phyloP scores from a whole-genome alignment of 2,888 invertebrate species.

The Caenorhabditis wallacei region DNA sequence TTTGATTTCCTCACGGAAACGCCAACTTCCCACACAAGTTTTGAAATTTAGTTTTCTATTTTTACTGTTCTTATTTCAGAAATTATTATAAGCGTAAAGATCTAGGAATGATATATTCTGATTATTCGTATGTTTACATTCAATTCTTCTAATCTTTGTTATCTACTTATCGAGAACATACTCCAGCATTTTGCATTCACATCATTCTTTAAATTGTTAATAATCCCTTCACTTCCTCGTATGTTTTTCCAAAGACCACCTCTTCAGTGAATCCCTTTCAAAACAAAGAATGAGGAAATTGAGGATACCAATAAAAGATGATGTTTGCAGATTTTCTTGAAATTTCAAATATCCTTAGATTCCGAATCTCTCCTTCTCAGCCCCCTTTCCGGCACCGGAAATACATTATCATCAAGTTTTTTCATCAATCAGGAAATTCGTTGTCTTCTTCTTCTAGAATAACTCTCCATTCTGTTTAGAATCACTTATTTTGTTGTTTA shows the following conservation, averaged over 20 bases:
- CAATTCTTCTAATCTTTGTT: no score
- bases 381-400: constrained; percentile 4
- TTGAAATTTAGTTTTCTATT: no score
- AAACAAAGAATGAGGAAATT: neutral
- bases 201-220: neutral
- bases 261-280: neutral
- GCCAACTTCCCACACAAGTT: no score
- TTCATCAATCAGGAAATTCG: constrained; percentile 21
- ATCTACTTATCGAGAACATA: no score
- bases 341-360: neutral
- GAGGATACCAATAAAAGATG: neutral
- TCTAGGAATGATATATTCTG: no score
- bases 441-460: constrained; percentile 6
- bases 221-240: neutral
- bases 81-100: no score
- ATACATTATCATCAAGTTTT: constrained; percentile 23
- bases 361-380: neutral
- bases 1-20: neutral
- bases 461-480: neutral
- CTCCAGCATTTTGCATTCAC: neutral
- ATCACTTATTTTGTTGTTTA: neutral
- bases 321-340: neutral
- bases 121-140: no score
- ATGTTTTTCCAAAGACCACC: no score
- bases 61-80: no score